Evolutionary conservation across 1,140 invertebrate genomes (phyloP), one percentile per base, ranked within the genome.

Genomic region (Aphidius gifuensis): DNA sequence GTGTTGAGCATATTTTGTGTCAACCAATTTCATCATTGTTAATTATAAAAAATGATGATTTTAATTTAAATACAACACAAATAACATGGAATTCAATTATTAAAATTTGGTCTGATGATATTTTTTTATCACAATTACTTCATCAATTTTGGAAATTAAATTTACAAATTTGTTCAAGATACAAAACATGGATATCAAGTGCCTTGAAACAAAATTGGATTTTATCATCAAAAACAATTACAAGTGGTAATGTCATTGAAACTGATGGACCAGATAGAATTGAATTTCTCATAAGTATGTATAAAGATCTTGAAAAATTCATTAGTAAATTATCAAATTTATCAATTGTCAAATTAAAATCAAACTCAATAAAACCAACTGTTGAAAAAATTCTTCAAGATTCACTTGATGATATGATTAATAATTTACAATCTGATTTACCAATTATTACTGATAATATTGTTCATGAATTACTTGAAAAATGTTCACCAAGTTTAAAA

Each of bases 121-220:
- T 94, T 3, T 94, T 87, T 77, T 80, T 96, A 42, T 75, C 83
- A 5, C 86, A 89, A 56, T 74, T 95, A 2, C 84, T 88, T 66
- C 87, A 90, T 67, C 80, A 71, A 71, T 94, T 96, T 80, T 96
- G 91, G 87, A 95, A 94, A 78, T 81, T 96, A 6, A 90, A 86
- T 51, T 78, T 96, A 39, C 92, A 95, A 81, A 82, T 96, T 40
- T 69, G 93, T 32, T 85, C 90, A 39, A 85, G 93, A 67, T 92
- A 91, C 76, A 80, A 82, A 38, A 85, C 84, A 11, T 96, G 92
- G 91, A 82, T 87, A 38, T 74, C 79, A 45, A 76, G 72, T 63
- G 72, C 75, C 6, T 62, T 84, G 21, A 75, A 77, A 62, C 72
- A 80, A 66, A 74, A 58, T 32, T 62, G 53, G 40, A 11, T 61